A percentile compares a stretch with the other conserved stretches of the same genome.
Conservation (phyloP, 2,113 vertebrate genomes). For the Cynopterus brachyotis region DNA sequence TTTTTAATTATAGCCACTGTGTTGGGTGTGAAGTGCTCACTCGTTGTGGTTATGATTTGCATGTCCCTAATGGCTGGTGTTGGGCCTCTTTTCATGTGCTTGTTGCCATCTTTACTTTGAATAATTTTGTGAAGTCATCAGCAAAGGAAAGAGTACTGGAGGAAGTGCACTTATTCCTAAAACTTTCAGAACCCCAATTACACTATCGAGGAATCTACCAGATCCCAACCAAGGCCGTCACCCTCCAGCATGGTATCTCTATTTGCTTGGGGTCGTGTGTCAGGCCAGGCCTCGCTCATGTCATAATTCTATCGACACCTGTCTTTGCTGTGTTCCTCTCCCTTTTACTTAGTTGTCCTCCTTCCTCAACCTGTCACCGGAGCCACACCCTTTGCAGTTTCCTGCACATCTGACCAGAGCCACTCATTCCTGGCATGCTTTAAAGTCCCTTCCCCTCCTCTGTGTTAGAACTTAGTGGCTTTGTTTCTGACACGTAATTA, state of each 20-base stretch:
- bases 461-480: background rate
- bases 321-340: background rate
- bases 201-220: background rate
- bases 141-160: background rate
- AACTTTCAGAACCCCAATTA: background rate
- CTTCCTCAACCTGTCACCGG: background rate
- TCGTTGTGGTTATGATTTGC: background rate
- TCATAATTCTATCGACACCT: background rate
- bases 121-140: background rate
- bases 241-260: fast-evolving
- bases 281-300: background rate
- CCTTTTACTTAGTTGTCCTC: background rate
- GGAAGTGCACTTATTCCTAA: background rate
- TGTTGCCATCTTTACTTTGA: background rate
- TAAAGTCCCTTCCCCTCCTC: background rate
- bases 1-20: background rate
- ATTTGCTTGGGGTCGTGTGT: background rate
- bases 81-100: background rate
- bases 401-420: background rate
- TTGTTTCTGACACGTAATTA: background rate
- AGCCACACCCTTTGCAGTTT: background rate
- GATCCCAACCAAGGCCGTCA: background rate
- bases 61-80: background rate
- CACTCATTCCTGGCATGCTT: background rate
- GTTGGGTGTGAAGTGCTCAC: background rate